Percentiles rank a stretch among this genome's conserved stretches.
Evolutionary conservation across 2,888 invertebrate genomes (phyloP).

Genomic region (Latrodectus elegans): DNA sequence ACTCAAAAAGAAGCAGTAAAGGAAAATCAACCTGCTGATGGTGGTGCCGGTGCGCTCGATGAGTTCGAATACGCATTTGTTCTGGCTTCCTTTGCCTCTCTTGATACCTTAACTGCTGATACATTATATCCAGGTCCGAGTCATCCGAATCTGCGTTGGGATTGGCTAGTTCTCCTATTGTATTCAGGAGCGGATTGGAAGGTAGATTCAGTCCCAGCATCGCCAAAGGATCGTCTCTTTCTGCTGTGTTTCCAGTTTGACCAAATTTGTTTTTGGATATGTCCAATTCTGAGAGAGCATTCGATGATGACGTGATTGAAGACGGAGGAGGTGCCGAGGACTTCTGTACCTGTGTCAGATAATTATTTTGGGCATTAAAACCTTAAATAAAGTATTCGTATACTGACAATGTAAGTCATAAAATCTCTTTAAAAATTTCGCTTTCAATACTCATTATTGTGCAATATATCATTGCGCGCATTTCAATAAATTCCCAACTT

Average conservation of each 20-base stretch:
- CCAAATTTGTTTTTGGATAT: constrained; percentile 26
- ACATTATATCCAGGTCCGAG: constrained; percentile 70
- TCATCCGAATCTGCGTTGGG: constrained; percentile 69
- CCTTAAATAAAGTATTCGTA: no score
- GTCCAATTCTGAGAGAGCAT: constrained; percentile 13
- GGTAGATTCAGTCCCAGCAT: not conserved
- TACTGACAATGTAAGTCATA: no score
- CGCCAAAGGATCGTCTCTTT: not conserved
- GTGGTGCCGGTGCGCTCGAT: constrained; percentile 46
- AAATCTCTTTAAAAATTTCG: no score
- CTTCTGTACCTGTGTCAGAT: not conserved
- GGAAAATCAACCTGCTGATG: constrained; percentile 10
- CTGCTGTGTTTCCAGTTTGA: not conserved
- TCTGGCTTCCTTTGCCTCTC: constrained; percentile 54
- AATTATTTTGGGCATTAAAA: no score
- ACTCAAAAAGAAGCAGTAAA: not conserved
- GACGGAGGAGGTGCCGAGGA: constrained; percentile 14
- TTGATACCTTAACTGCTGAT: constrained; percentile 61
- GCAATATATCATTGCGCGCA: no score
- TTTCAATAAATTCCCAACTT: no score
- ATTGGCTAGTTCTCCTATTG: constrained; percentile 73
- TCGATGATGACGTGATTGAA: not conserved
- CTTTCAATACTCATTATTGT: no score
- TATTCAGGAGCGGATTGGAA: constrained; percentile 74
- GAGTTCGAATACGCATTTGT: constrained; percentile 49